Percentiles rank a stretch among this genome's conserved stretches.
Evolutionary conservation across 1,140 invertebrate genomes (phyloP).

Genomic region (Lepidotrigona ventralis): DNA sequence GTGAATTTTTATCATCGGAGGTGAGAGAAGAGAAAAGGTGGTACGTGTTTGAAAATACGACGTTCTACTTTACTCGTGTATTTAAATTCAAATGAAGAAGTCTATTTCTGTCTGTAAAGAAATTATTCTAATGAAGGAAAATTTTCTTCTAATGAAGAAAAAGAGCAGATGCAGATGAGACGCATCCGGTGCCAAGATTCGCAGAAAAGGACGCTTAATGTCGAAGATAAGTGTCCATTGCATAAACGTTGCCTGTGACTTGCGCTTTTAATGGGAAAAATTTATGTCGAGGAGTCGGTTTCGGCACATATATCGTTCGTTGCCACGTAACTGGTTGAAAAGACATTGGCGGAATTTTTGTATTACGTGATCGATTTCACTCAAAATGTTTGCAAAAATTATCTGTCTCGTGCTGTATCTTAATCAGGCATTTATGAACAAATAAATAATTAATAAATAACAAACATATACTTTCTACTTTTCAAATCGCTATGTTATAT

Average conservation of each 20-base stretch:
- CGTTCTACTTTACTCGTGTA: no score
- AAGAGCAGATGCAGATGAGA: neutral
- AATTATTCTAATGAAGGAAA: neutral
- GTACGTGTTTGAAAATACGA: neutral
- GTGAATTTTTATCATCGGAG: neutral
- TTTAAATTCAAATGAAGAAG: neutral
- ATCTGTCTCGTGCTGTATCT: neutral
- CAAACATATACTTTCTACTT: neutral
- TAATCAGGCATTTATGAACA: neutral
- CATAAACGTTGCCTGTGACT: neutral
- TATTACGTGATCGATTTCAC: constrained; percentile 49
- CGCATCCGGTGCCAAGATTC: neutral
- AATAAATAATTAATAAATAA: neutral
- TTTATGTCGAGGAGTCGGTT: neutral
- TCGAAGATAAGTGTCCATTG: neutral
- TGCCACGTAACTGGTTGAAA: neutral
- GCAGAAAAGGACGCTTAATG: neutral
- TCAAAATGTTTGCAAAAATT: neutral
- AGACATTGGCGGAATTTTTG: neutral
- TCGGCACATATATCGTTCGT: neutral
- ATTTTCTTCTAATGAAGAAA: neutral
- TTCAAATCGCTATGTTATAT: neutral
- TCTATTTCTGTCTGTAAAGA: neutral
- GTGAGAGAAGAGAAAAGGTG: neutral
- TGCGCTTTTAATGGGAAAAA: neutral